Evolutionary conservation across 2,113 vertebrate species (phyloP).

Genomic region (Nothocercus nigrocapillus): DNA sequence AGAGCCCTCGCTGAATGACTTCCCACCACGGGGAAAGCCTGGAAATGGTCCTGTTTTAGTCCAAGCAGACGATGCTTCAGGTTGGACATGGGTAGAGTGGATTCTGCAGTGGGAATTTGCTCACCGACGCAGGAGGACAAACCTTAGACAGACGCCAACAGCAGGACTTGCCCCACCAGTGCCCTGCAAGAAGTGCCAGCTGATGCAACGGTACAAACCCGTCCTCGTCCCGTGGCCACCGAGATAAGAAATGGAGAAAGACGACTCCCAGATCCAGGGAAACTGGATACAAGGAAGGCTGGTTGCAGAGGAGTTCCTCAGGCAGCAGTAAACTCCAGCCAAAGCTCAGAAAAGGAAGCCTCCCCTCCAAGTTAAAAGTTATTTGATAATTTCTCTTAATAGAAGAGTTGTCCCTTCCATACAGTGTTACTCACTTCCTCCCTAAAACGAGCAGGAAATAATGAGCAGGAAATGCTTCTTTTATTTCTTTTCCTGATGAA

Average conservation of each 20-base stretch:
- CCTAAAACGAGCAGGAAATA: neutral
- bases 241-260: neutral
- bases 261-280: neutral
- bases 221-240: neutral
- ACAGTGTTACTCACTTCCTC: neutral
- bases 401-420: neutral
- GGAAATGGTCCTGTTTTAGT: neutral
- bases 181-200: no score
- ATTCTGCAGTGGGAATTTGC: no score
- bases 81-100: neutral
- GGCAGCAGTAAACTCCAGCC: neutral
- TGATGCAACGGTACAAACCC: neutral
- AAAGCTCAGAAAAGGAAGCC: neutral
- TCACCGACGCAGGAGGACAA: no score
- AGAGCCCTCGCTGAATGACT: fast-evolving
- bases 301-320: neutral
- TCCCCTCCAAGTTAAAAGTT: neutral
- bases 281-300: neutral
- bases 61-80: neutral
- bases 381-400: neutral
- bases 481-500: neutral
- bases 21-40: no score
- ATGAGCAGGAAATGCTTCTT: neutral
- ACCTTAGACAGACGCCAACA: neutral
- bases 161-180: neutral